Conservation (phyloP, 2,113 vertebrate species). For the Deroptyus accipitrinus region DNA sequence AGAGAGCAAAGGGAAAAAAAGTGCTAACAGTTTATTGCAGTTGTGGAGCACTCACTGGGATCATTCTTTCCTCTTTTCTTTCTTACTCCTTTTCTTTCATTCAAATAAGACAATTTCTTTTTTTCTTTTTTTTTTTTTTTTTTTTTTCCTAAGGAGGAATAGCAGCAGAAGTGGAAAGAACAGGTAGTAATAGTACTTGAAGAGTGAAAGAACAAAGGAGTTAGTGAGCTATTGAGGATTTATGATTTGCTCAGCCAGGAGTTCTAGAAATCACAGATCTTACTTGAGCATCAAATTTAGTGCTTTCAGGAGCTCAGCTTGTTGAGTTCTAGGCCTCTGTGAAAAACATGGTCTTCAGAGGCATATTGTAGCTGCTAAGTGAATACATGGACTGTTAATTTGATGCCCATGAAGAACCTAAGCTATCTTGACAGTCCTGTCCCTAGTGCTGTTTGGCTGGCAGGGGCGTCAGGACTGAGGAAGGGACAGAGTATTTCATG, state of each 20-base stretch:
- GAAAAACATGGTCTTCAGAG: background rate
- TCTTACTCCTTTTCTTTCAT: background rate
- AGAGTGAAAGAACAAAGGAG: background rate
- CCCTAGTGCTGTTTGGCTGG: background rate
- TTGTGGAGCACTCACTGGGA: background rate
- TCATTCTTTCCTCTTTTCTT: background rate
- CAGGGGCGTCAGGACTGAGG: background rate
- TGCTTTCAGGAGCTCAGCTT: background rate
- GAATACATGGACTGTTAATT: background rate
- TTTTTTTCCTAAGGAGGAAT: background rate
- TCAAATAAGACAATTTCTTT: background rate
- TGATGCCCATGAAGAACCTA: background rate
- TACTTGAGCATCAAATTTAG: background rate
- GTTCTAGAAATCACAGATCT: background rate
- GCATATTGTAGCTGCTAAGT: background rate
- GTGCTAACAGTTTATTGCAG: background rate
- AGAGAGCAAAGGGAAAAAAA: background rate
- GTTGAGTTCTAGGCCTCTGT: background rate
- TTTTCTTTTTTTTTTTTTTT: background rate
- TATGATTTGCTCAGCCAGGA: background rate
- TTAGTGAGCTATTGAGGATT: background rate
- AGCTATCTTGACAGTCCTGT: background rate
- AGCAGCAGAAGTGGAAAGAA: background rate
- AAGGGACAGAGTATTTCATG: background rate
- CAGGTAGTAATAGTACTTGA: background rate